Evolutionary conservation across 2,797 vertebrate species (phyloP).

Genomic region (Atherinosoma microstoma): DNA sequence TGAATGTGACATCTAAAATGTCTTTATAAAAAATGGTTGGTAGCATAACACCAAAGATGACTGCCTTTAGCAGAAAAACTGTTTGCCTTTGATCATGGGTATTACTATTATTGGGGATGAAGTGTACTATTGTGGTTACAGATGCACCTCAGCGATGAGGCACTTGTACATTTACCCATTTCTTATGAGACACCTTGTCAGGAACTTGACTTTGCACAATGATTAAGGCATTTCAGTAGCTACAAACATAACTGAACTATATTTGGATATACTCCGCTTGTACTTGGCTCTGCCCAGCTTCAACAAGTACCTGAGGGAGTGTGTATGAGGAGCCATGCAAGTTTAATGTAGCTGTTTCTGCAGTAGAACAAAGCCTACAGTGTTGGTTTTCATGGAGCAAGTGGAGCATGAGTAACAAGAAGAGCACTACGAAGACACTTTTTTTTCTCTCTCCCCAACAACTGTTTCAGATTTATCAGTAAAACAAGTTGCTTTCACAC

Average conservation of each 20-base stretch:
- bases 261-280: constrained; percentile 30
- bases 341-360: constrained; percentile 71
- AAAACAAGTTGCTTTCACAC: constrained; percentile 46
- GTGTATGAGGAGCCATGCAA: constrained; percentile 60
- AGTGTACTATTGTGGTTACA: neutral
- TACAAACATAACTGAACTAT: constrained; percentile 17
- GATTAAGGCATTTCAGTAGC: constrained; percentile 11
- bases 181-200: constrained; percentile 5
- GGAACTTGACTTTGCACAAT: constrained; percentile 25
- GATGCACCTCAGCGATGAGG: neutral
- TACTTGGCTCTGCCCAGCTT: constrained; percentile 21
- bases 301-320: constrained; percentile 60
- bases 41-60: neutral
- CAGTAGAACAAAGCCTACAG: constrained; percentile 63
- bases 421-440: constrained; percentile 51
- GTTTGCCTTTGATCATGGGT: neutral
- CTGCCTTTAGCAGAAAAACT: neutral
- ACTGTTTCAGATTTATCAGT: constrained; percentile 65
- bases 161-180: constrained; percentile 2
- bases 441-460: constrained; percentile 4
- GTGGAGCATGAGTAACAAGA: constrained; percentile 54
- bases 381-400: constrained; percentile 63
- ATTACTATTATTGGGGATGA: neutral
- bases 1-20: neutral
- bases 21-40: neutral